Evolutionary conservation across 2,888 invertebrate genomes (phyloP).

Genomic region (Trissoscelio sp.): DNA sequence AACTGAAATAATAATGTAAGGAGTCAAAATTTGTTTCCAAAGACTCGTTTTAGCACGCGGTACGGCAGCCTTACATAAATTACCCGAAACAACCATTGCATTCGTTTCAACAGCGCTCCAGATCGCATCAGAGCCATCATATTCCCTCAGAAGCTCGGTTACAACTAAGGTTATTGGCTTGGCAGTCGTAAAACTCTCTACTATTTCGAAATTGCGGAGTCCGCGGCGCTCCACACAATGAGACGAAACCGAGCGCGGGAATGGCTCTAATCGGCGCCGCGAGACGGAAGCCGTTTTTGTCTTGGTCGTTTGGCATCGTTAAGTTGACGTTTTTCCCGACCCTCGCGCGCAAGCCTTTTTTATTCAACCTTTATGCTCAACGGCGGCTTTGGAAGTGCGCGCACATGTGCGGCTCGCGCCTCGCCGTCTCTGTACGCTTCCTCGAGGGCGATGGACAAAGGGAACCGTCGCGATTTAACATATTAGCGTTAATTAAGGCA

Average conservation of each 20-base stretch:
- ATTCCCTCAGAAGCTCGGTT: constrained; percentile 56
- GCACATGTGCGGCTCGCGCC: constrained; percentile 52
- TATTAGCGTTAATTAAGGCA: constrained; percentile 84
- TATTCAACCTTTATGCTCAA: constrained; percentile 36
- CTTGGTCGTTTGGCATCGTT: constrained; percentile 59
- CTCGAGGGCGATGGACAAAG: constrained; percentile 77
- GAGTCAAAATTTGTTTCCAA: constrained; percentile 4
- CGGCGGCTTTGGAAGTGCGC: constrained; percentile 39
- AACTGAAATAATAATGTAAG: neutral
- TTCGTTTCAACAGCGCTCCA: constrained; percentile 46
- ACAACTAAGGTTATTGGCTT: constrained; percentile 61
- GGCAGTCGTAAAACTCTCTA: constrained; percentile 59
- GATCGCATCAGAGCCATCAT: constrained; percentile 56
- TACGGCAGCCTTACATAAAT: constrained; percentile 41
- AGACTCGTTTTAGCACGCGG: neutral
- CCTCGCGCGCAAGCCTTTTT: constrained; percentile 20
- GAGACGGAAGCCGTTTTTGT: constrained; percentile 61
- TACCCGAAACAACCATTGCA: constrained; percentile 42
- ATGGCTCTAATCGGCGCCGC: constrained; percentile 48
- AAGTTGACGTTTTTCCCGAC: constrained; percentile 59
- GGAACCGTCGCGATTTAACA: constrained; percentile 83
- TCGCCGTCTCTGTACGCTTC: constrained; percentile 43
- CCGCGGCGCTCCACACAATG: constrained; percentile 42
- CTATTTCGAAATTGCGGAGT: constrained; percentile 58
- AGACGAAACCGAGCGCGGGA: constrained; percentile 60